phyloP scores from a whole-genome alignment of 2,113 vertebrate genomes.

The Fulmarus glacialis region DNA sequence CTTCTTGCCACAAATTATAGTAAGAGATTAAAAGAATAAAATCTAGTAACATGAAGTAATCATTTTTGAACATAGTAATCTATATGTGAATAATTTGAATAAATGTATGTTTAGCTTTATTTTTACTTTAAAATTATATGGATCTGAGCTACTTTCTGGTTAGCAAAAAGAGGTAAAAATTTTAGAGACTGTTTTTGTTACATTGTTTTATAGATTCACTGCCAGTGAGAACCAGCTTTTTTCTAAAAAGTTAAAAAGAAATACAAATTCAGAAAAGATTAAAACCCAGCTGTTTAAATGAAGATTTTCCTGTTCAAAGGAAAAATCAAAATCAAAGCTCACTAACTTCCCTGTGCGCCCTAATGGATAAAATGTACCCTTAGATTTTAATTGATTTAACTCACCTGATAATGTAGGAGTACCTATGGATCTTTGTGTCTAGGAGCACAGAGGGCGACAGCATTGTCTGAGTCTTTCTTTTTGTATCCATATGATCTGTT shows the following conservation, averaged over 20 bases:
- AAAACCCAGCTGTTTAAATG: not conserved
- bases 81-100: not conserved
- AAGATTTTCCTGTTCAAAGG: not conserved
- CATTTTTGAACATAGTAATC: not conserved
- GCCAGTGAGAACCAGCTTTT: not conserved
- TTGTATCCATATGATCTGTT: not conserved
- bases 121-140: not conserved
- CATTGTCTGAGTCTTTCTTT: not conserved
- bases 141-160: not conserved
- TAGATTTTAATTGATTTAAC: not conserved
- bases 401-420: not conserved
- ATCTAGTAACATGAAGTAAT: not conserved
- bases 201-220: not conserved
- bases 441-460: not conserved
- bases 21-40: not conserved
- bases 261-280: not conserved
- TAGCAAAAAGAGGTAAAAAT: not conserved
- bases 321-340: not conserved
- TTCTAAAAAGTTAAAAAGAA: not conserved
- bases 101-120: not conserved
- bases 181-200: not conserved
- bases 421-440: not conserved
- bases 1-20: not conserved
- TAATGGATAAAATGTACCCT: not conserved
- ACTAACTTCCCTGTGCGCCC: not conserved